Evolutionary conservation across 92 coral and sea anemone species (phyloP).

Genomic region (Phenganax stokvisi): DNA sequence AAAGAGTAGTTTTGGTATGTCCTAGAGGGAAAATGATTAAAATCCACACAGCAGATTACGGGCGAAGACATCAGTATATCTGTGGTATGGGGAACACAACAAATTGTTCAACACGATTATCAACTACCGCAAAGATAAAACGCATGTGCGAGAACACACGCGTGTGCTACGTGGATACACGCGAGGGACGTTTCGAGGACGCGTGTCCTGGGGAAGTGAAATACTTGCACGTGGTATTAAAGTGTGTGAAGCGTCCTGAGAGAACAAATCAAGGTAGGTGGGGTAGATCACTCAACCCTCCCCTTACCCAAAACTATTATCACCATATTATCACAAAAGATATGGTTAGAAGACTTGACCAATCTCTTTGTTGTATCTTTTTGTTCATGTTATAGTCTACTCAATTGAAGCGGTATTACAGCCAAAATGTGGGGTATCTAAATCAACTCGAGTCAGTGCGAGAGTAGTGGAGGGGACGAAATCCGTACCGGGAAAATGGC

Average conservation of each 20-base stretch:
- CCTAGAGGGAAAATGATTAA: not conserved
- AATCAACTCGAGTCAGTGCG: conserved; percentile 28
- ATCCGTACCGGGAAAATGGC: conserved; percentile 35
- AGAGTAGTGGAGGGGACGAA: conserved; percentile 29
- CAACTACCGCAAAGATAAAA: conserved; percentile 18
- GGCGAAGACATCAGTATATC: conserved; percentile 11
- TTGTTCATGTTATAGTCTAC: not conserved
- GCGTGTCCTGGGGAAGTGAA: conserved; percentile 33
- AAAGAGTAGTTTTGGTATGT: conserved; percentile 5
- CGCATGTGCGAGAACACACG: conserved; percentile 1
- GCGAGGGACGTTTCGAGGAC: not conserved
- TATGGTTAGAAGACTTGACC: not conserved
- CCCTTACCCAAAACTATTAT: not conserved
- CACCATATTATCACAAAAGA: not conserved
- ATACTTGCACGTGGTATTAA: conserved; percentile 23
- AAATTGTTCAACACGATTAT: not conserved
- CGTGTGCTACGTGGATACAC: not conserved
- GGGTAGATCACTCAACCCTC: not conserved
- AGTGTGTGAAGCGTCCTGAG: conserved; percentile 14
- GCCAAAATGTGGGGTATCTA: conserved; percentile 26
- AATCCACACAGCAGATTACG: conserved; percentile 21
- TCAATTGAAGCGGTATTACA: conserved; percentile 7
- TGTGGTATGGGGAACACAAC: conserved; percentile 15
- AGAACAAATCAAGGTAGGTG: not conserved
- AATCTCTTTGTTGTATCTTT: no score